Evolutionary conservation across 2,888 invertebrate genomes (phyloP).

Genomic region (Epiblema foenella): DNA sequence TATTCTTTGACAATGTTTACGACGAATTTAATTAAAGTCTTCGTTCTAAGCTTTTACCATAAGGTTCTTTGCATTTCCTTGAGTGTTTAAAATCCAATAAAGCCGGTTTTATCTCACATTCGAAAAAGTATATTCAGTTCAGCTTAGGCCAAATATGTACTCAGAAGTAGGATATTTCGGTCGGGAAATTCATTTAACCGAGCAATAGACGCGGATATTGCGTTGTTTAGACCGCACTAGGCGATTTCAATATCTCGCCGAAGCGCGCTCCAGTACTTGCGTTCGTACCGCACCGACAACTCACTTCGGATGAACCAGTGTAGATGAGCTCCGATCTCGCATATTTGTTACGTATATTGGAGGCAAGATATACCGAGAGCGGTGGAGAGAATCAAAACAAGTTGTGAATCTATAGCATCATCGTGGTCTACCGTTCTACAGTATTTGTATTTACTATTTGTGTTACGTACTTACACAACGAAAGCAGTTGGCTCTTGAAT

Average conservation of each 20-base stretch:
- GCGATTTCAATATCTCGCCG: slow-evolving; percentile 51
- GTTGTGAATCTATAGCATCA: background rate
- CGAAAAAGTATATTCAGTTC: slow-evolving; percentile 28
- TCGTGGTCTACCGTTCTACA: background rate
- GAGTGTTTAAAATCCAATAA: slow-evolving; percentile 38
- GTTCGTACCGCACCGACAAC: background rate
- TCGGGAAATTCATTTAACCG: slow-evolving; percentile 41
- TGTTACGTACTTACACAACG: slow-evolving; percentile 1
- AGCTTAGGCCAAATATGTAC: slow-evolving; percentile 41
- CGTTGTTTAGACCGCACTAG: slow-evolving; percentile 49
- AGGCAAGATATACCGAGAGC: background rate
- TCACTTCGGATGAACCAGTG: background rate
- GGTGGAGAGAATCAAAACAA: background rate
- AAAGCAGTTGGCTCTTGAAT: slow-evolving; percentile 10
- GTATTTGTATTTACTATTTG: background rate
- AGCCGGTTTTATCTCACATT: slow-evolving; percentile 27
- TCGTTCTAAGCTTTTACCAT: background rate
- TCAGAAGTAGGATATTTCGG: slow-evolving; percentile 38
- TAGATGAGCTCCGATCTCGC: background rate
- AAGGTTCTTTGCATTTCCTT: background rate
- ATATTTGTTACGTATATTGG: background rate
- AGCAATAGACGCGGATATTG: slow-evolving; percentile 49
- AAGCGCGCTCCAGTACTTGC: slow-evolving; percentile 1
- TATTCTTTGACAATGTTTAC: slow-evolving; percentile 5
- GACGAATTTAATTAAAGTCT: slow-evolving; percentile 1